A percentile compares a stretch with the other conserved stretches of the same genome.
These are phyloP conservation scores for Leptodactylus fuscus DNA, from an alignment of 2,113 vertebrate genomes.

Conservation along the genomic window DNA sequence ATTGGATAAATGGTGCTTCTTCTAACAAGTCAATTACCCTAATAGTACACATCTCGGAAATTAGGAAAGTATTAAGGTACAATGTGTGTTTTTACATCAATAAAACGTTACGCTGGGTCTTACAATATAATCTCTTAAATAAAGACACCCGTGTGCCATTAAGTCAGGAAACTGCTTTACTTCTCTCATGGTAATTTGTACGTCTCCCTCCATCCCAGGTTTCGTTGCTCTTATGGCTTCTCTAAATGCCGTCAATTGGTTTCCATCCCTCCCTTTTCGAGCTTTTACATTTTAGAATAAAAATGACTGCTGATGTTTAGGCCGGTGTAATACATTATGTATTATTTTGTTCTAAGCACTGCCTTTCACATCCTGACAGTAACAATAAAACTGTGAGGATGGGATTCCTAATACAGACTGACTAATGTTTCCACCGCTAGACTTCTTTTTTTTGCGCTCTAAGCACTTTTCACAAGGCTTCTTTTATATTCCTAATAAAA, in stretches of 20 bases:
- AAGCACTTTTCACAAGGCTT: constrained; percentile 96
- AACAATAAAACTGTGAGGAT: constrained; percentile 99
- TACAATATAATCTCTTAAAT: constrained; percentile 8
- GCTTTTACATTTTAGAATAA: constrained; percentile 94
- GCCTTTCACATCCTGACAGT: constrained; percentile 99
- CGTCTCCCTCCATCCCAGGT: constrained; percentile 54
- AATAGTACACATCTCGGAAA: constrained; percentile 28
- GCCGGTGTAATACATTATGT: constrained; percentile 95
- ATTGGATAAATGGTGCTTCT: constrained; percentile 12
- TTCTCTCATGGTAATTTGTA: constrained; percentile 6
- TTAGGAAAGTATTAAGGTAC: constrained; percentile 15
- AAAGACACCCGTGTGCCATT: background rate
- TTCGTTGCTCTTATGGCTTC: constrained; percentile 20
- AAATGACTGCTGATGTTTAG: constrained; percentile 92
- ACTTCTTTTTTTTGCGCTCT: constrained; percentile 88
- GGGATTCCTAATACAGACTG: constrained; percentile 99
- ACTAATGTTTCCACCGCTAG: constrained; percentile 90
- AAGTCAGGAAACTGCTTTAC: background rate
- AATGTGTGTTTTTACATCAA: constrained; percentile 10
- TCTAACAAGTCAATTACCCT: constrained; percentile 20
- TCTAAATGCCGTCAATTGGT: constrained; percentile 29
- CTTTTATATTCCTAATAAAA: constrained; percentile 97
- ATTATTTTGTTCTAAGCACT: constrained; percentile 99
- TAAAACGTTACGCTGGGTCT: background rate
- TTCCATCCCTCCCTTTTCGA: constrained; percentile 68